A percentile compares a stretch with the other conserved stretches of the same genome.
phyloP scores from a whole-genome alignment of 2,113 vertebrate genomes.

The Fukomys damarensis region DNA sequence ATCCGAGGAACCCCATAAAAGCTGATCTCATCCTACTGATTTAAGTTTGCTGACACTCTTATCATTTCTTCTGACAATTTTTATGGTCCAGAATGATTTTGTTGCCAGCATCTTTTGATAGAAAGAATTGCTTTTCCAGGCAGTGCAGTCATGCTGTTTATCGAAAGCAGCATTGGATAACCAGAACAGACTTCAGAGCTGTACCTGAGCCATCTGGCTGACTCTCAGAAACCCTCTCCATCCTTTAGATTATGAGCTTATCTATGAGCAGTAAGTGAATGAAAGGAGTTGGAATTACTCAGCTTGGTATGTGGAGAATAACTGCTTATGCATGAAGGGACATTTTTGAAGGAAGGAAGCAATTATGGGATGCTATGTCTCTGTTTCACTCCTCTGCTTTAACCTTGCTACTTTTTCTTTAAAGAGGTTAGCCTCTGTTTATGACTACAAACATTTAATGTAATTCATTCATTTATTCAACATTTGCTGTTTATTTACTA shows the following conservation, averaged over 20 bases:
- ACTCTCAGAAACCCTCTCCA: not conserved
- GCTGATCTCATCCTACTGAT: slow-evolving; percentile 67
- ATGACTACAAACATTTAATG: not conserved
- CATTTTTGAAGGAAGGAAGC: slow-evolving; percentile 27
- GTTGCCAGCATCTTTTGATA: slow-evolving; percentile 63
- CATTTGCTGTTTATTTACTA: not conserved
- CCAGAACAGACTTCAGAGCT: slow-evolving; percentile 22
- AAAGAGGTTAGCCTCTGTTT: not conserved
- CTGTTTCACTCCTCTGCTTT: not conserved
- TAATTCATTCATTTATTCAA: not conserved
- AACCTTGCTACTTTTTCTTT: slow-evolving; percentile 19
- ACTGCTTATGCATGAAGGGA: not conserved
- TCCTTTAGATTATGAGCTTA: slow-evolving; percentile 50
- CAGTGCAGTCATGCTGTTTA: slow-evolving; percentile 54
- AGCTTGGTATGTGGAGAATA: not conserved
- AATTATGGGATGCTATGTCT: not conserved
- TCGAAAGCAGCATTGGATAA: slow-evolving; percentile 33
- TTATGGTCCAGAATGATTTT: slow-evolving; percentile 52
- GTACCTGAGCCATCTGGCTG: slow-evolving; percentile 48
- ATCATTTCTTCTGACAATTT: slow-evolving; percentile 69
- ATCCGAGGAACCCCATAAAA: slow-evolving; percentile 48
- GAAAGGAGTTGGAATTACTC: not conserved
- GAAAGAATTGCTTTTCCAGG: slow-evolving; percentile 68
- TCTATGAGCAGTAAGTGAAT: not conserved
- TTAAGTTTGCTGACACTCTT: slow-evolving; percentile 60